A percentile compares a stretch with the other conserved stretches of the same genome.
Conservation (phyloP, 2,113 vertebrate genomes). For the Mungos mungo region DNA sequence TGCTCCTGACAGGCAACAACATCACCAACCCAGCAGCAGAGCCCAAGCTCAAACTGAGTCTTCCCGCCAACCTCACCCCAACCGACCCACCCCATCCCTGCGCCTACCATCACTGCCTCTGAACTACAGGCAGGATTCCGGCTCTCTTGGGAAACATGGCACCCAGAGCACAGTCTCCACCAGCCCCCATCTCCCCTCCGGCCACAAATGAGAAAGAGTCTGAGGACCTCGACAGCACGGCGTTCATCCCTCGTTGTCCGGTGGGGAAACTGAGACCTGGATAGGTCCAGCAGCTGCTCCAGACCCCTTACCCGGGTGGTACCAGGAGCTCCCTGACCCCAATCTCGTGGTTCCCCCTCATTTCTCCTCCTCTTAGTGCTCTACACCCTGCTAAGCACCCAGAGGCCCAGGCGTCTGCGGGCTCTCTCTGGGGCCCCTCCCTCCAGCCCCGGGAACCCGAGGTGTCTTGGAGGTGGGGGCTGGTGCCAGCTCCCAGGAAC, state of each 20-base stretch:
- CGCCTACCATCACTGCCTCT: background rate
- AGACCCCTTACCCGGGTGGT: background rate
- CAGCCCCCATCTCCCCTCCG: background rate
- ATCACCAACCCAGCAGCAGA: background rate
- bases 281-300: background rate
- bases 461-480: background rate
- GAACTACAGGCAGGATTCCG: background rate
- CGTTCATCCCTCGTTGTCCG: background rate
- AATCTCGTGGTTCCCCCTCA: background rate
- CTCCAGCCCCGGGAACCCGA: background rate
- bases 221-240: background rate
- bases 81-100: no score
- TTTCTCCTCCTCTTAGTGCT: background rate
- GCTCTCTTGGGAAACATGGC: background rate
- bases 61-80: background rate
- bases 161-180: background rate
- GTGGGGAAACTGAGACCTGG: background rate
- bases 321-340: background rate
- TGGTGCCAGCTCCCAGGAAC: background rate
- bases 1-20: background rate
- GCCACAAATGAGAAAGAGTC: background rate
- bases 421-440: background rate
- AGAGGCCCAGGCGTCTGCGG: background rate
- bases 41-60: background rate
- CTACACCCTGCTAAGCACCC: background rate